These are phyloP conservation scores for Brachyalestes nurse DNA, from an alignment of 2,797 vertebrate species.

Conservation along the genomic window DNA sequence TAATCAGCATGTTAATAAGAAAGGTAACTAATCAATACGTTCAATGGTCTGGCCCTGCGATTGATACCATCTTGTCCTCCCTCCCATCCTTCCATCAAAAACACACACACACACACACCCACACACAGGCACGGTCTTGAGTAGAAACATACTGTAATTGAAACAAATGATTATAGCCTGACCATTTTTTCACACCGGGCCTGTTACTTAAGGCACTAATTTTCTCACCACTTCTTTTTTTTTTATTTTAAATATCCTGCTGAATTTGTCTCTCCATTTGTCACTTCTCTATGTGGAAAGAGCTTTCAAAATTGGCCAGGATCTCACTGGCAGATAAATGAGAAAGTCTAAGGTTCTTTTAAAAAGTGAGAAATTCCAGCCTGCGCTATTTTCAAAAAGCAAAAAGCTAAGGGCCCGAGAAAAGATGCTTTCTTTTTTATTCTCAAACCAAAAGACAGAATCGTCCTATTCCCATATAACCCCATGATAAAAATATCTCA, in stretches of 20 bases:
- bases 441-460: conserved; percentile 47
- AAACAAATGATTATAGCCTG: conserved; percentile 57
- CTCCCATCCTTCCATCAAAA: conserved; percentile 67
- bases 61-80: conserved; percentile 81
- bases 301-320: not conserved
- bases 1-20: conserved; percentile 85
- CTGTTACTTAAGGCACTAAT: not conserved
- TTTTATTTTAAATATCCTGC: not conserved
- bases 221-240: not conserved
- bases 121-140: conserved; percentile 54
- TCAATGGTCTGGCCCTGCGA: conserved; percentile 78
- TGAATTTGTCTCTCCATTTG: conserved; percentile 5
- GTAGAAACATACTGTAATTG: conserved; percentile 50
- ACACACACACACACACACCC: conserved; percentile 53
- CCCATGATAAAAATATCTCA: conserved; percentile 58
- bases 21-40: conserved; percentile 82
- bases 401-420: conserved; percentile 38
- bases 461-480: conserved; percentile 51
- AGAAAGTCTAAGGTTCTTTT: conserved; percentile 29
- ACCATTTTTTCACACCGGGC: conserved; percentile 10
- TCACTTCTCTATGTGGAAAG: not conserved
- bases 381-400: conserved; percentile 22
- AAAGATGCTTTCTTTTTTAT: conserved; percentile 19
- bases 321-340: not conserved
- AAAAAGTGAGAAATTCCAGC: conserved; percentile 29